Percentiles rank a stretch among this genome's conserved stretches.
phyloP scores from a whole-genome alignment of 2,113 vertebrate species.

The Cranoglanis bouderius region DNA sequence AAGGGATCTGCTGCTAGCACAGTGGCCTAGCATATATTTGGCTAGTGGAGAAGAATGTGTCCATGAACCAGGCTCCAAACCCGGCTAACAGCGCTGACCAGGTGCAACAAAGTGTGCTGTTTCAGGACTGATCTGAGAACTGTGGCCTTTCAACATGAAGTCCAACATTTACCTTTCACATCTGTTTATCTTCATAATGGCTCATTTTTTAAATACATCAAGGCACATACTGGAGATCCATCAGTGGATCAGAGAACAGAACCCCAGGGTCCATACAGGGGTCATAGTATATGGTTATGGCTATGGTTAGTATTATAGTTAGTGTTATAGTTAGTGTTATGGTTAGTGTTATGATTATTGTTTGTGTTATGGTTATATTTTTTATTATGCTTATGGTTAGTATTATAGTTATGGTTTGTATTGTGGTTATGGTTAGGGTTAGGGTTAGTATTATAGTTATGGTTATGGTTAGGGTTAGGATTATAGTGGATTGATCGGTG shows the following conservation, averaged over 20 bases:
- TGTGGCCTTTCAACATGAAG: neutral
- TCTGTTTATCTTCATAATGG: neutral
- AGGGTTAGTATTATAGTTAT: neutral
- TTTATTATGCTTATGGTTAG: neutral
- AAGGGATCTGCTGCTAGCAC: slow-evolving; percentile 80
- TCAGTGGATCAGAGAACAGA: neutral
- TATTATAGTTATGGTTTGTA: neutral
- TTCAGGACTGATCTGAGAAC: slow-evolving; percentile 16
- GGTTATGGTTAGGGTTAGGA: neutral
- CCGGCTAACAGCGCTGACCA: neutral
- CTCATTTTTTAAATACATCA: too few species aligned
- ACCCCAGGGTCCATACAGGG: too few species aligned
- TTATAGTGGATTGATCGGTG: neutral
- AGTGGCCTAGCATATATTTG: slow-evolving; percentile 81
- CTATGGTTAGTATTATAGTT: neutral
- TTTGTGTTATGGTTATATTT: neutral
- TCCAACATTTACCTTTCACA: neutral
- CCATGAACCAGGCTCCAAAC: slow-evolving; percentile 43
- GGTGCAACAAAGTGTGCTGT: neutral
- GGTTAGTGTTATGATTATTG: neutral
- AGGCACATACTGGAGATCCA: neutral
- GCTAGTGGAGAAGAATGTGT: slow-evolving; percentile 55
- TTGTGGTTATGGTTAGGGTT: neutral
- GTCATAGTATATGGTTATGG: neutral
- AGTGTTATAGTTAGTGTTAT: neutral